Percentiles rank a stretch among this genome's conserved stretches.
Conservation (phyloP, 1,140 invertebrate genomes). For the Zaprionus kolodkinae region DNA sequence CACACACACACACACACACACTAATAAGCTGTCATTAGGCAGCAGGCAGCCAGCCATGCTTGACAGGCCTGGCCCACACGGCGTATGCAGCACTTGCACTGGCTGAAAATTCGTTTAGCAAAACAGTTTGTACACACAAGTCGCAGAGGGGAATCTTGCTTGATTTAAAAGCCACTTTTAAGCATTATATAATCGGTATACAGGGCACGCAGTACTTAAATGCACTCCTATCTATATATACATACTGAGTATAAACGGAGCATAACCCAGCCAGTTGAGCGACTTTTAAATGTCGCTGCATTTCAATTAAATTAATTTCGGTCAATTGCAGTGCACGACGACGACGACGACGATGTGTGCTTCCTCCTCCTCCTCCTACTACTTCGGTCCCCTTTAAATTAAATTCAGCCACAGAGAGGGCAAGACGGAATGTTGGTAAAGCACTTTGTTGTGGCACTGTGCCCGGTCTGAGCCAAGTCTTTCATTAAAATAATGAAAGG, state of each 20-base stretch:
- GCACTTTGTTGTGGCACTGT: conserved; percentile 19
- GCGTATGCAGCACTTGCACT: conserved; percentile 39
- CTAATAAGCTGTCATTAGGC: conserved; percentile 65
- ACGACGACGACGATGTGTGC: neutral
- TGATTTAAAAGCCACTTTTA: neutral
- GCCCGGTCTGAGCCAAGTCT: conserved; percentile 33
- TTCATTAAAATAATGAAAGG: conserved; percentile 77
- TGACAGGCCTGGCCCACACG: conserved; percentile 8
- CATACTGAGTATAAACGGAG: neutral
- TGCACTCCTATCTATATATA: neutral
- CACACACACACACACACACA: conserved; percentile 43
- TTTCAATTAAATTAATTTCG: conserved; percentile 22
- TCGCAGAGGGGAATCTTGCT: neutral
- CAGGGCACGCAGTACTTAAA: neutral
- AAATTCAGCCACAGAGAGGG: conserved; percentile 51
- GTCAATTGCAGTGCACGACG: conserved; percentile 23
- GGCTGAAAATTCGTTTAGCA: neutral
- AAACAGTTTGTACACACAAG: neutral
- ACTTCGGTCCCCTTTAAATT: conserved; percentile 34
- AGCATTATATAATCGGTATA: neutral
- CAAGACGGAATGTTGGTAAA: neutral
- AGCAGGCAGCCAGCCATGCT: neutral
- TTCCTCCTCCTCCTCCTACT: neutral
- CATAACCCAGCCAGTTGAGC: neutral
- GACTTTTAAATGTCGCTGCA: conserved; percentile 9